phyloP scores from a whole-genome alignment of 2,113 vertebrate species.

The Phrynosoma platyrhinos region DNA sequence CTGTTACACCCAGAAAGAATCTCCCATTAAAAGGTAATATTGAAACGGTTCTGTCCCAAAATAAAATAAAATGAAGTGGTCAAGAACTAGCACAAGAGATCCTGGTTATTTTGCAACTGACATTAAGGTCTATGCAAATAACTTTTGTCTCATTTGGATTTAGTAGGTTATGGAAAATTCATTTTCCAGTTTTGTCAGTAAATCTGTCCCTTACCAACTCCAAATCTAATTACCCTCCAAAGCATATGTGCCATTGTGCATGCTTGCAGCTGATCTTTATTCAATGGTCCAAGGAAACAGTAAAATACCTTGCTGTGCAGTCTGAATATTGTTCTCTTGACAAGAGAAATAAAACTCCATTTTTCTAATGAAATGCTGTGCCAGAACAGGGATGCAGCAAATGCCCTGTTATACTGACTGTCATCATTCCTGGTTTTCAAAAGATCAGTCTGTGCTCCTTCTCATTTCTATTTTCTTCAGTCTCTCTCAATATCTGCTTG shows the following conservation, averaged over 20 bases:
- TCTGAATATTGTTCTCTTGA: constrained; percentile 64
- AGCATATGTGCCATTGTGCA: constrained; percentile 24
- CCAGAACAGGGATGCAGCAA: not conserved
- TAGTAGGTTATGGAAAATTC: not conserved
- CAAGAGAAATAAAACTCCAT: constrained; percentile 55
- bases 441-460: not conserved
- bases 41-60: not conserved
- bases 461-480: not conserved
- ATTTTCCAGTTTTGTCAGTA: constrained; percentile 29
- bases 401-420: not conserved
- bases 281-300: constrained; percentile 54
- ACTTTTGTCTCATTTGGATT: constrained; percentile 1
- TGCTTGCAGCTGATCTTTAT: constrained; percentile 46
- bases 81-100: not conserved
- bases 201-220: constrained; percentile 24
- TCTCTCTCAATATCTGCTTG: not conserved
- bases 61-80: not conserved
- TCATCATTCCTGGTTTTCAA: not conserved
- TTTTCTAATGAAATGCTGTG: constrained; percentile 47
- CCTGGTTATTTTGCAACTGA: not conserved
- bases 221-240: constrained; percentile 35
- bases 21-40: not conserved
- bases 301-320: constrained; percentile 48
- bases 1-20: no score
- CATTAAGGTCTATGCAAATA: constrained; percentile 8